Evolutionary conservation across 1,140 invertebrate genomes (phyloP).

Genomic region (Venturia canescens): DNA sequence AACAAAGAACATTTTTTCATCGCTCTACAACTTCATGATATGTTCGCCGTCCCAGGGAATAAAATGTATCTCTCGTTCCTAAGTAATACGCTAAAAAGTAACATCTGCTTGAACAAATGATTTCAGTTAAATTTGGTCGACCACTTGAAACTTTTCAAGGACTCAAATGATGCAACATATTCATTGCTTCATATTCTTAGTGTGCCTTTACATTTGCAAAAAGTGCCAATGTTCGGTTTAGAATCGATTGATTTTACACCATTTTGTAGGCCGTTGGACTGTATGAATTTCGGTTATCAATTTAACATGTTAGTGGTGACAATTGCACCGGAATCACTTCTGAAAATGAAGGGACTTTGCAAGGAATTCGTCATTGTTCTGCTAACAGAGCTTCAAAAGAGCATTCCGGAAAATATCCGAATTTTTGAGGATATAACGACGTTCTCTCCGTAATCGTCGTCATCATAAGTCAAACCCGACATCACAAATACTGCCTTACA

Average conservation of each 20-base stretch:
- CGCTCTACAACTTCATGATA: conserved; percentile 42
- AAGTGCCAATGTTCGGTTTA: conserved; percentile 16
- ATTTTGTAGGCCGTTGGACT: no score
- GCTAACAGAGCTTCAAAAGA: not conserved
- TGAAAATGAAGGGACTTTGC: no score
- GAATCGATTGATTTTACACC: no score
- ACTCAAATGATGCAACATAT: no score
- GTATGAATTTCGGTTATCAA: no score
- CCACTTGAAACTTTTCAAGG: no score
- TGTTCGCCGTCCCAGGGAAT: conserved; percentile 43
- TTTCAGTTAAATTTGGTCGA: no score
- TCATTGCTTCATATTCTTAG: not conserved
- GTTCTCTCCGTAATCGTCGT: conserved; percentile 51
- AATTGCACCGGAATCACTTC: no score
- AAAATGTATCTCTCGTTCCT: conserved; percentile 46
- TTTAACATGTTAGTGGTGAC: no score
- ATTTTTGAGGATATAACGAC: conserved; percentile 42
- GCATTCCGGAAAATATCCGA: conserved; percentile 34
- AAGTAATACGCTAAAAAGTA: no score
- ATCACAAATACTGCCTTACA: conserved; percentile 42
- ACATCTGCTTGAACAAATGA: no score
- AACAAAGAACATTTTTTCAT: conserved; percentile 50
- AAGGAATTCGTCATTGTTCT: no score
- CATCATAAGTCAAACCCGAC: conserved; percentile 46
- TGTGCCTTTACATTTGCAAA: conserved; percentile 46